Evolutionary conservation across 2,888 invertebrate species (phyloP).

Genomic region (Amphipoea lucens): DNA sequence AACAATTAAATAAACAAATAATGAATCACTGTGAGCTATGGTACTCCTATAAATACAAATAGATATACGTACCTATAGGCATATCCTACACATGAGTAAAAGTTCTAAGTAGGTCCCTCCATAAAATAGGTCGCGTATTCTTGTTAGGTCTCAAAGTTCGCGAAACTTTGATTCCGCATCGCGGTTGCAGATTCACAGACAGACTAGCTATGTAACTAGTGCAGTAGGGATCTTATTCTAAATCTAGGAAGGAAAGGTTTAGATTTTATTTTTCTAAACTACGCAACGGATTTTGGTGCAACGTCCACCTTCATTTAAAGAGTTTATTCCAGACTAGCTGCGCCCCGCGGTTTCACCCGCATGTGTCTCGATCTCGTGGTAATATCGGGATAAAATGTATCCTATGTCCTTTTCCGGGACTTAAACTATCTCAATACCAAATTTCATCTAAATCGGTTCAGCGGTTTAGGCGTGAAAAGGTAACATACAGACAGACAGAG

Average conservation of each 20-base stretch:
- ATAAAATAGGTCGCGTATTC: slow-evolving; percentile 44
- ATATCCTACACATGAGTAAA: not conserved
- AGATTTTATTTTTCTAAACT: not conserved
- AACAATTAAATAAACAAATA: not conserved
- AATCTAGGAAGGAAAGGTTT: not conserved
- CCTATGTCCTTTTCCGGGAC: no score
- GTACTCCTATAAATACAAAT: not conserved
- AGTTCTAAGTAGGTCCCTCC: not conserved
- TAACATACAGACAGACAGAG: no score
- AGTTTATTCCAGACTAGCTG: no score
- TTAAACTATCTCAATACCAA: no score
- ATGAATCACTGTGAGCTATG: not conserved
- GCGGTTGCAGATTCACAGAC: slow-evolving; percentile 22
- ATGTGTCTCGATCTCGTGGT: no score
- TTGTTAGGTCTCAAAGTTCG: slow-evolving; percentile 28
- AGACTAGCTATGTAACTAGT: not conserved
- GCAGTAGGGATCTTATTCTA: slow-evolving; percentile 7
- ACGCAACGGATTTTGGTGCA: no score
- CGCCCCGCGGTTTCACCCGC: no score
- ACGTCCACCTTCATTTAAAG: no score
- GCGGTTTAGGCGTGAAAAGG: no score
- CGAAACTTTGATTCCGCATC: slow-evolving; percentile 37
- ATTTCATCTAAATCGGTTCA: no score
- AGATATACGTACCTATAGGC: not conserved
- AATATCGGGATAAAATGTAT: no score